Evolutionary conservation across 2,113 vertebrate species (phyloP), one percentile per base, ranked within the genome.

Genomic region (Peucedramus taeniatus): DNA sequence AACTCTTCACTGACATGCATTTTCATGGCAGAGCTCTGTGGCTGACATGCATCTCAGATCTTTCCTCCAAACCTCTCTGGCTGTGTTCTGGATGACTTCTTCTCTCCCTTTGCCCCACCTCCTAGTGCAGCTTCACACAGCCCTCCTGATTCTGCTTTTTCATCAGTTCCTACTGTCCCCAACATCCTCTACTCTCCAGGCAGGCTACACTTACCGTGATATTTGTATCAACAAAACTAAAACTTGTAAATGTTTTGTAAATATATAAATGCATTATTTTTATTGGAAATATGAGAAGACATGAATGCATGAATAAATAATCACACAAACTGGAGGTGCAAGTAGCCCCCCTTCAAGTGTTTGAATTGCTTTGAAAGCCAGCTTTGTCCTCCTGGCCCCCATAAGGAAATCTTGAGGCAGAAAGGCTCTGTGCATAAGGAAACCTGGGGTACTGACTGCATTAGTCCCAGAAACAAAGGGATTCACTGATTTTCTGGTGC

Each of bases 281-380:
- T 50, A 28, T 6, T 56, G 3, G 16, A 68, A 68, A 44, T 1
- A 2, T 30, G 44, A 59, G n/a, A 44, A 93, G 14, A 66, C 13
- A 35, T 12, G 47, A 89, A 59, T 39, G 6, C 3, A 45, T 37
- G 30, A 83, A 76, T 26, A 51, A 53, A 69, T 33, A 15, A 37
- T 6, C 15, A 11, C 10, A n/a, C 19, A 45, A 91, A 66, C 19
- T 21, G 21, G 12, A 77, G 22, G 27, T 74, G 30, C 28, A 27
- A 33, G 10, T 18, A 85, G 50, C 9, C n/a, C 14, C 0, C 0
- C 31, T 33, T n/a, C n/a, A n/a, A 15, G 21, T 37, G 22, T 45
- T 69, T n/a, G 54, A 49, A 26, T 15, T n/a, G 19, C 23, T 7
- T 1, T 51, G 53, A 24, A 45, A 80, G 56, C 20, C n/a, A 49